Evolutionary conservation across 2,113 vertebrate genomes (phyloP).

Genomic region (Sula dactylatra): DNA sequence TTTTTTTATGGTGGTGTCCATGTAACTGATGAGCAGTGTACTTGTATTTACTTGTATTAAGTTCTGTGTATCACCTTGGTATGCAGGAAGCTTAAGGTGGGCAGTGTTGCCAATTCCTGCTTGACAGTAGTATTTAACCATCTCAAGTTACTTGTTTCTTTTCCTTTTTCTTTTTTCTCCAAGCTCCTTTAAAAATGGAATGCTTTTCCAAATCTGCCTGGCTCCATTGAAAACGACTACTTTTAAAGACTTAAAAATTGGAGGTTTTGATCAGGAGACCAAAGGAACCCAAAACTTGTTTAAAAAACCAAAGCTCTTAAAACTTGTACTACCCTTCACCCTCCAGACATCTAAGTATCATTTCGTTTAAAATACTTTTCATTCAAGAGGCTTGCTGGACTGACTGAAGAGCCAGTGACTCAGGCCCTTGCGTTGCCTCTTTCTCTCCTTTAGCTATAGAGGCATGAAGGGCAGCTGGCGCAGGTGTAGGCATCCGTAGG

Average conservation of each 20-base stretch:
- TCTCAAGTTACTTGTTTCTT: background rate
- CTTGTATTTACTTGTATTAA: background rate
- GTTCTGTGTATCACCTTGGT: background rate
- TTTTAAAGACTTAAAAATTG: background rate
- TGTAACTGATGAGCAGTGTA: background rate
- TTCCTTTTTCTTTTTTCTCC: background rate
- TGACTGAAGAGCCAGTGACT: background rate
- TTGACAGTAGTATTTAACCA: background rate
- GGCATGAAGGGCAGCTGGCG: background rate
- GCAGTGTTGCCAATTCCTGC: background rate
- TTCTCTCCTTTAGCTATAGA: background rate
- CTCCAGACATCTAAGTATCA: background rate
- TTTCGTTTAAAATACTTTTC: background rate
- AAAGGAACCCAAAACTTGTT: background rate
- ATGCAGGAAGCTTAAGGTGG: background rate
- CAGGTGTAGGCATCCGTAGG: background rate
- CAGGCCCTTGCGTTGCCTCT: background rate
- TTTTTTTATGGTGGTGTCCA: background rate
- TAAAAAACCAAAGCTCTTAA: background rate
- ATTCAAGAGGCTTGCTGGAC: background rate
- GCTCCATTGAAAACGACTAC: background rate
- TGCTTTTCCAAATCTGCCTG: background rate
- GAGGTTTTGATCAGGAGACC: background rate
- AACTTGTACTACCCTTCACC: background rate
- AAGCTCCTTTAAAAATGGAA: background rate